These are phyloP conservation scores for Paraescarpia echinospica DNA, from an alignment of 1,140 invertebrate species.

Conservation along the genomic window DNA sequence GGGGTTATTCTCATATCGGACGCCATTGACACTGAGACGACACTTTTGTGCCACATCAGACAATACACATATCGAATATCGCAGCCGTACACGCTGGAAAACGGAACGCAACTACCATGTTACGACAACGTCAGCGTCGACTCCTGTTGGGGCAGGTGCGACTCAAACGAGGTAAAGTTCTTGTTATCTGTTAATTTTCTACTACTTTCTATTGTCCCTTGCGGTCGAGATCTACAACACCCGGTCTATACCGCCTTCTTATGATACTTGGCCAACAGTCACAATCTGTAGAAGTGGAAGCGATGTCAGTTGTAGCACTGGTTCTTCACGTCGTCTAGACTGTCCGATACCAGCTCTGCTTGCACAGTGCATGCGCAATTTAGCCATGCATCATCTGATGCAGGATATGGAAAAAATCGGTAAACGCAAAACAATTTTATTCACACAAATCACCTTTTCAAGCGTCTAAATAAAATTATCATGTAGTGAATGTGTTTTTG, in stretches of 20 bases:
- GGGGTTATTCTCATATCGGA: not conserved
- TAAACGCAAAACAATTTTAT: too few relatives aligned
- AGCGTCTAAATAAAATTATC: too few relatives aligned
- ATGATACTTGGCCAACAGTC: too few relatives aligned
- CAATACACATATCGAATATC: conserved; percentile 57
- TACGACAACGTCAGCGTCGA: conserved; percentile 73
- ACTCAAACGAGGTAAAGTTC: conserved; percentile 73
- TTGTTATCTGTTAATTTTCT: not conserved
- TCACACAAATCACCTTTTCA: too few relatives aligned
- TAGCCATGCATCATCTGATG: too few relatives aligned
- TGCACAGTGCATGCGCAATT: too few relatives aligned
- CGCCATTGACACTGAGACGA: conserved; percentile 32
- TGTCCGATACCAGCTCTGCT: too few relatives aligned
- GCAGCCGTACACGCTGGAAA: conserved; percentile 46
- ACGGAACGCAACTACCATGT: conserved; percentile 67
- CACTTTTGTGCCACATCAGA: conserved; percentile 60
- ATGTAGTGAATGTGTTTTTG: too few relatives aligned
- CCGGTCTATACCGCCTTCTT: not conserved
- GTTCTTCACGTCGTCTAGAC: too few relatives aligned
- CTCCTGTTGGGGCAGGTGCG: conserved; percentile 81
- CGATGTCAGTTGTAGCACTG: too few relatives aligned
- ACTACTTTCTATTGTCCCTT: not conserved
- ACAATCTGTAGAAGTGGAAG: too few relatives aligned
- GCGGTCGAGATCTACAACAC: not conserved
- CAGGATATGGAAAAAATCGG: too few relatives aligned